Conservation (phyloP, 2,797 vertebrate species). For the Neosilurus mollespiculum region DNA sequence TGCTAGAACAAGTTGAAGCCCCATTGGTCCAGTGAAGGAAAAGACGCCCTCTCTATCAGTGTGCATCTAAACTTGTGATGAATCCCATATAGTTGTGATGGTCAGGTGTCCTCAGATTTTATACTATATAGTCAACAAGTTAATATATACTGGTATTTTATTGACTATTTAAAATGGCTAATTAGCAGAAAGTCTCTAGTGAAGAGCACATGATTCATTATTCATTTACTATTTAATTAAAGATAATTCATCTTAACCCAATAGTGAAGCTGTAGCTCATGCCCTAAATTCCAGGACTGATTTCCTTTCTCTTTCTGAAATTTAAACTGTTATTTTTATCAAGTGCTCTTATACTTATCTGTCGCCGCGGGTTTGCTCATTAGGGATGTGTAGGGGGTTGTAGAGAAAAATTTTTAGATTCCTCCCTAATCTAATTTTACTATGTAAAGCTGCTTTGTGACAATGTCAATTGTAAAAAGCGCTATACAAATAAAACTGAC, state of each 20-base stretch:
- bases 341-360: no score
- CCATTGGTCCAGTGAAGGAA: neutral
- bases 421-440: no score
- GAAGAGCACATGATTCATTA: neutral
- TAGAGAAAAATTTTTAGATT: no score
- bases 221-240: slow-evolving; percentile 1
- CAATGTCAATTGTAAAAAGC: no score
- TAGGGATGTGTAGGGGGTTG: no score
- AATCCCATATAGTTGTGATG: neutral
- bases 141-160: neutral
- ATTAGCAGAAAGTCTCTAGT: slow-evolving; percentile 3
- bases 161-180: no score
- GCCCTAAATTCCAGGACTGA: neutral
- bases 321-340: neutral
- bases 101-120: neutral
- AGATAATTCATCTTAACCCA: slow-evolving; percentile 15
- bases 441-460: no score
- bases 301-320: neutral
- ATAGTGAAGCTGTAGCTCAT: slow-evolving; percentile 15
- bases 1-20: neutral
- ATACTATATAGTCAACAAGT: neutral
- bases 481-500: no score
- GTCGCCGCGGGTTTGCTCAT: no score
- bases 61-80: neutral
- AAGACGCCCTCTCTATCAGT: neutral